Conservation (phyloP, 2,797 vertebrate species). For the Chrysocyon brachyurus region DNA sequence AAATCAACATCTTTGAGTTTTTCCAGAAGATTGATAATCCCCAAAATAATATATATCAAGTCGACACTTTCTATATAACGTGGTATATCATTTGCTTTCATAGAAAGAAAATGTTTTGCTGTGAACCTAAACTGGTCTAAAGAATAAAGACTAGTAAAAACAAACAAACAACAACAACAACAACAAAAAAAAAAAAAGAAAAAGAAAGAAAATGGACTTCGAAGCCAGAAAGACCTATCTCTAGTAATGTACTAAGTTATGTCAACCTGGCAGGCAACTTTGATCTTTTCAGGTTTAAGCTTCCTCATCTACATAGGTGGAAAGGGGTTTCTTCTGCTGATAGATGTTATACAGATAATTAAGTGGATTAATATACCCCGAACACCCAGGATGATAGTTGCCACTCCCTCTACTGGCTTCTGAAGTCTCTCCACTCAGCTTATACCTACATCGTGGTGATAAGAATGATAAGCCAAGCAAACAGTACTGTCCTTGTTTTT, state of each 20-base stretch:
- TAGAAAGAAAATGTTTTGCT: neutral
- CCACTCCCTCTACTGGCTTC: neutral
- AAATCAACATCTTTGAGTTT: constrained; percentile 45
- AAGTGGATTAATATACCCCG: neutral
- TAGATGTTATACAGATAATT: neutral
- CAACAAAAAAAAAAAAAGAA: too few species aligned
- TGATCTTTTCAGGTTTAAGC: constrained; percentile 17
- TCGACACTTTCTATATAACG: neutral
- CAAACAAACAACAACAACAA: too few species aligned
- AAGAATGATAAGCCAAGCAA: neutral
- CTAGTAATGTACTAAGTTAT: neutral
- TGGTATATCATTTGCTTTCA: neutral
- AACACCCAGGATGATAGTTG: neutral
- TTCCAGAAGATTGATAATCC: constrained; percentile 17
- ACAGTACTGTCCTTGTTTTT: neutral
- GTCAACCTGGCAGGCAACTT: constrained; percentile 41
- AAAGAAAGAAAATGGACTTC: neutral
- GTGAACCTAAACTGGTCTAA: too few species aligned
- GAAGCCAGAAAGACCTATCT: constrained; percentile 3
- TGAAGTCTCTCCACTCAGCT: neutral
- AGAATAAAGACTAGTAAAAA: too few species aligned
- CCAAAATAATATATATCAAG: neutral
- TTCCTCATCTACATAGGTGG: neutral
- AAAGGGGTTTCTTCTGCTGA: neutral
- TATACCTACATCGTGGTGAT: neutral